Percentiles rank a stretch among this genome's conserved stretches.
phyloP scores from a whole-genome alignment of 2,113 vertebrate genomes.

The Oenanthe melanoleuca region DNA sequence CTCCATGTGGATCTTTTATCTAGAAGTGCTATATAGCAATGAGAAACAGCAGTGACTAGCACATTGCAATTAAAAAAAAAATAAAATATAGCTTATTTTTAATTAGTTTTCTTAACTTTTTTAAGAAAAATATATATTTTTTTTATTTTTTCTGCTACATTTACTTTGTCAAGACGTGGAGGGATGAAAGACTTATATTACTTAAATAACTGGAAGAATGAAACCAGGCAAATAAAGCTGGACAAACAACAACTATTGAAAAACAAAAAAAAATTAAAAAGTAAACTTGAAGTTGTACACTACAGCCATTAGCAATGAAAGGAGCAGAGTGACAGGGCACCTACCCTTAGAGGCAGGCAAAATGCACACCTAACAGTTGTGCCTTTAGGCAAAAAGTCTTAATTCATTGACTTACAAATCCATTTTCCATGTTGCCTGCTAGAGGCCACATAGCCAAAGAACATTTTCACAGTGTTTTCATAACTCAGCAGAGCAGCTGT shows the following conservation, averaged over 20 bases:
- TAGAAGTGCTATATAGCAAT: not conserved
- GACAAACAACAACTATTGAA: not conserved
- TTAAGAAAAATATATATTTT: not conserved
- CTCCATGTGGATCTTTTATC: not conserved
- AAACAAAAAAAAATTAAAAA: not conserved
- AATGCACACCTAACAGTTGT: not conserved
- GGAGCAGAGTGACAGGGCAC: not conserved
- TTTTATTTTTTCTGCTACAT: not conserved
- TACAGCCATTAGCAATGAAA: not conserved
- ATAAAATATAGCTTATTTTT: not conserved
- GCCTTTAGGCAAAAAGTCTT: slow-evolving; percentile 39
- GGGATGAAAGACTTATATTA: not conserved
- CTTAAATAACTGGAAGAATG: not conserved
- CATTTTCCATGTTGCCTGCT: not conserved
- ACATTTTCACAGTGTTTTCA: not conserved
- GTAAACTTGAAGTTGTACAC: not conserved
- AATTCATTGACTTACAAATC: slow-evolving; percentile 30
- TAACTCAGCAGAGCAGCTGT: not conserved
- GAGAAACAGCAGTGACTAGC: not conserved
- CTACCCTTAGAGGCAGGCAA: not conserved
- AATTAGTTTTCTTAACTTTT: not conserved
- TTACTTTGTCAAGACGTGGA: not conserved
- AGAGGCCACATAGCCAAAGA: not conserved
- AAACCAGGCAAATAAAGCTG: not conserved
- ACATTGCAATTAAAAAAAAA: not conserved